Evolutionary conservation across 2,888 invertebrate genomes (phyloP).

Genomic region (Dasysyrphus tricinctus): DNA sequence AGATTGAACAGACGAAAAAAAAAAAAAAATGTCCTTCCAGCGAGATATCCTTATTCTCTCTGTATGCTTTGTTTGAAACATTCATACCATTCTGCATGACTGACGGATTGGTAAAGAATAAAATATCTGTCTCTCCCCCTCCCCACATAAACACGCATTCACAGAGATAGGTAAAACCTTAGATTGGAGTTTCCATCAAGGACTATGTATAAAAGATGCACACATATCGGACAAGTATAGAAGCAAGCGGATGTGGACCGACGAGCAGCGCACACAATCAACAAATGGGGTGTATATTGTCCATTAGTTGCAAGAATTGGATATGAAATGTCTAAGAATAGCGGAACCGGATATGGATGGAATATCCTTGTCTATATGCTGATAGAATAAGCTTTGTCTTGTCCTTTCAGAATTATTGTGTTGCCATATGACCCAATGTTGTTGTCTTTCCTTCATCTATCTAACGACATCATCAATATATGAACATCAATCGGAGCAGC

Average conservation of each 20-base stretch:
- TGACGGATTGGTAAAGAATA: constrained; percentile 12
- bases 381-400: constrained; percentile 52
- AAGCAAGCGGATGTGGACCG: constrained; percentile 12
- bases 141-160: not conserved
- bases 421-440: constrained; percentile 38
- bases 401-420: constrained; percentile 16
- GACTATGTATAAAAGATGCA: constrained; percentile 37
- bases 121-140: not conserved
- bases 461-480: constrained; percentile 45
- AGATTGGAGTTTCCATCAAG: constrained; percentile 10
- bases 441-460: constrained; percentile 23
- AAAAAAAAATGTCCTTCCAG: constrained; percentile 25
- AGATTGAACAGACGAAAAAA: not conserved
- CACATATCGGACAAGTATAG: constrained; percentile 16
- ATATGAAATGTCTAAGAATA: constrained; percentile 58
- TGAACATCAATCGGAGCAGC: constrained; percentile 30
- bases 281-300: constrained; percentile 68
- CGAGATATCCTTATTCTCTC: constrained; percentile 5
- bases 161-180: not conserved
- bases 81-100: constrained; percentile 44
- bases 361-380: constrained; percentile 50
- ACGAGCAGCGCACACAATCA: constrained; percentile 45
- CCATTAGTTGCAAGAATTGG: constrained; percentile 68
- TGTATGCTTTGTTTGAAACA: constrained; percentile 32
- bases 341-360: constrained; percentile 62